Evolutionary conservation across 2,888 invertebrate genomes (phyloP).

Genomic region (Cheiracanthium punctorium): DNA sequence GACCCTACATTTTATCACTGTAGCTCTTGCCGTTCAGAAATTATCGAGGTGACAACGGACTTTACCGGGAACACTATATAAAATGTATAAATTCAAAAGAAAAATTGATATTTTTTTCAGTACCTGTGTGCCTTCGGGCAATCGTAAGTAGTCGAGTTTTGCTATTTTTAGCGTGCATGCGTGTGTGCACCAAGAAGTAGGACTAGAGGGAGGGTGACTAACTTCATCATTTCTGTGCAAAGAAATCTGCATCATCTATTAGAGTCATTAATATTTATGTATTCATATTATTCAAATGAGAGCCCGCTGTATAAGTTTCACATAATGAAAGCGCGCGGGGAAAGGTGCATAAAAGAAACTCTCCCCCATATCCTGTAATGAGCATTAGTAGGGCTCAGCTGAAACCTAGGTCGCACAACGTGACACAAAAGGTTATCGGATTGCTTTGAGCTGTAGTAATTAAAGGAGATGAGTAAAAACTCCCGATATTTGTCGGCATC

Average conservation of each 20-base stretch:
- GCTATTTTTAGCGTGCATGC: too few relatives aligned
- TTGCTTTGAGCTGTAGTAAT: slow-evolving; percentile 43
- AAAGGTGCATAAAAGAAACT: slow-evolving; percentile 6
- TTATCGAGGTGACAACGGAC: too few relatives aligned
- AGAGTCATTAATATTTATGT: slow-evolving; percentile 63
- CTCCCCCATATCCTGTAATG: slow-evolving; percentile 36
- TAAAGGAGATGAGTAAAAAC: slow-evolving; percentile 43
- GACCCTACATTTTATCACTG: too few relatives aligned
- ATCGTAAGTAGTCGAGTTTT: too few relatives aligned
- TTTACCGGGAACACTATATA: too few relatives aligned
- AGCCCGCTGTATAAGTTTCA: slow-evolving; percentile 18
- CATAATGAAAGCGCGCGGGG: slow-evolving; percentile 14
- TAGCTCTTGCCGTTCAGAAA: too few relatives aligned
- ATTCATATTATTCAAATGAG: slow-evolving; percentile 63
- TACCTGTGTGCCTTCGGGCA: too few relatives aligned
- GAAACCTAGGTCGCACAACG: slow-evolving; percentile 42
- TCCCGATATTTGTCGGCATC: slow-evolving; percentile 53
- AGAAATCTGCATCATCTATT: neutral
- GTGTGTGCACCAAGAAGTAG: too few relatives aligned
- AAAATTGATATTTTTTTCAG: too few relatives aligned
- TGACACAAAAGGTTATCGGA: slow-evolving; percentile 55
- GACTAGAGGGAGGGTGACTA: neutral
- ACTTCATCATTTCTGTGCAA: neutral
- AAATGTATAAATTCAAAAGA: too few relatives aligned
- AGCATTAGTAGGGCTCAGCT: slow-evolving; percentile 45